These are phyloP conservation scores for Netelia melanura DNA, from an alignment of 2,888 invertebrate genomes.

Conservation along the genomic window DNA sequence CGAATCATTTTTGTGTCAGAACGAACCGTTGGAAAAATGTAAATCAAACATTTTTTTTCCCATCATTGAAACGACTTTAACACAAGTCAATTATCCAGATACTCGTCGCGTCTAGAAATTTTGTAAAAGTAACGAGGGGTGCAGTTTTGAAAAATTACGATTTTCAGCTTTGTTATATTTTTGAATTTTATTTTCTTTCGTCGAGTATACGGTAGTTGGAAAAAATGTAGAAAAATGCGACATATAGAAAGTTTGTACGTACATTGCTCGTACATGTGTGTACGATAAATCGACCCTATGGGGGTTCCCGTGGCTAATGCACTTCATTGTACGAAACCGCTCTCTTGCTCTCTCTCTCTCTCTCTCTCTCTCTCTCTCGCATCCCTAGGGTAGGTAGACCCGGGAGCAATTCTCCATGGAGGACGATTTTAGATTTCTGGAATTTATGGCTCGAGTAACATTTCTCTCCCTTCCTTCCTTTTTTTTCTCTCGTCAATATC, in stretches of 20 bases:
- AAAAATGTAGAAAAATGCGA: no score
- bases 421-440: constrained; percentile 83
- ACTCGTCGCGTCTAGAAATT: no score
- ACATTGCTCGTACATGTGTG: constrained; percentile 31
- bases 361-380: background rate
- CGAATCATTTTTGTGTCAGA: no score
- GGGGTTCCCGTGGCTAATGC: constrained; percentile 78
- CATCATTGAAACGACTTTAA: no score
- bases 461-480: constrained; percentile 43
- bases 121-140: no score
- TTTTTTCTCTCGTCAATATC: constrained; percentile 24
- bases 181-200: no score
- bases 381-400: constrained; percentile 29
- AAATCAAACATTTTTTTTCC: no score
- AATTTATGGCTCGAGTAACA: constrained; percentile 78
- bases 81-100: no score
- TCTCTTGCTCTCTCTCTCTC: constrained; percentile 53
- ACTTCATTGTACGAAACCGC: constrained; percentile 77
- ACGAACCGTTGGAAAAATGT: no score
- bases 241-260: constrained; percentile 4
- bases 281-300: constrained; percentile 72
- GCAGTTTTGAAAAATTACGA: no score
- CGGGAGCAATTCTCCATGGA: constrained; percentile 75
- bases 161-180: no score
- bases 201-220: no score